Base-by-base conservation (phyloP, 2,888 invertebrate species). In the Steromphala cineraria region DNA sequence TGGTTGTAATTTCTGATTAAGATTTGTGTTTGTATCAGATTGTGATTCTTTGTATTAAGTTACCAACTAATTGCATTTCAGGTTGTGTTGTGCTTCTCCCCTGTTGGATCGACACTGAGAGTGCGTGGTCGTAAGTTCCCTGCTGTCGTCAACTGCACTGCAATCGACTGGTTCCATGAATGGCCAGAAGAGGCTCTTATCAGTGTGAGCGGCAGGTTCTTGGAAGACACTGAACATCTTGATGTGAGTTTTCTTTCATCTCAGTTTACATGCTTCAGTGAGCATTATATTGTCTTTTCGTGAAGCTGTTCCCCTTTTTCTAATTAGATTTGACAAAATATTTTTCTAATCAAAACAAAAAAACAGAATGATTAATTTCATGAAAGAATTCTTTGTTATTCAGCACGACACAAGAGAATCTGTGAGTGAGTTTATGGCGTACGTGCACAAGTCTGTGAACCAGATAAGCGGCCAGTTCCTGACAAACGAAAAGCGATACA, bases 121-220 rank as follows among this genome's bases (percentile, higher is more conserved):
- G 96, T 98, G 46, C 95, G 98, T 85, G 97, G 98, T 31, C 95
- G 99, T 87, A 98, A 98, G 94, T 99, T 99, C 93, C 99, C 99
- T 0, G 98, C 98, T 10, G 95, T 99, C 84, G 97, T 98, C 86
- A 99, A 98, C 94, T 97, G 98, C 90, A 98, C 98, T 7, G 96
- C 97, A 78, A 98, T 98, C 85, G 98, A 99, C 93, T 99, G 99
- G 98, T 99, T 99, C 94, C 98, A 99, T 92, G 98, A 98, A 93
- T 99, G 99, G 99, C 98, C 99, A 2, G 97, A 98, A 94, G 98
- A 98, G 94, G 99, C 99, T 80, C 95, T 99, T 81, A 96, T 98
- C 82, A 98, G 98, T 8, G 99, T 99, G 13, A 97, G 98, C 24
- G 95, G 96, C 94, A 95, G 96, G 88, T 99, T 98, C 93, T 94